phyloP scores from a whole-genome alignment of 2,797 vertebrate genomes.

The Eremophila alpestris region DNA sequence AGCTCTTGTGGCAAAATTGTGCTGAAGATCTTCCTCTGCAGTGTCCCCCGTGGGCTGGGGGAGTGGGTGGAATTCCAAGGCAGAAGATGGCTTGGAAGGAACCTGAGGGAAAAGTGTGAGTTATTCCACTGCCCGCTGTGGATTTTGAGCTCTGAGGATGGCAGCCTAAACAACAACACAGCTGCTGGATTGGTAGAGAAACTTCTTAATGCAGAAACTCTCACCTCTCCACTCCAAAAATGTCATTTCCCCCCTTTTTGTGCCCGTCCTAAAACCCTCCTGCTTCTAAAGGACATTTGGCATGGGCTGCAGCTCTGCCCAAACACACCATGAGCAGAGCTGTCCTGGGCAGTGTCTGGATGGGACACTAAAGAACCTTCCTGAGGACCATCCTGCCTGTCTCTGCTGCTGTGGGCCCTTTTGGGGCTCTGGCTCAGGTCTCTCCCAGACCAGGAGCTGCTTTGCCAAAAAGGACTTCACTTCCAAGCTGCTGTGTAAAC shows the following conservation, averaged over 20 bases:
- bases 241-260: neutral
- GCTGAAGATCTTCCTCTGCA: neutral
- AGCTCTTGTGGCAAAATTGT: neutral
- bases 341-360: neutral
- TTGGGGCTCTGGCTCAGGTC: neutral
- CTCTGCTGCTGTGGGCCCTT: neutral
- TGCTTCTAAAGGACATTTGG: neutral
- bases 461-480: neutral
- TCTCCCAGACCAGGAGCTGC: neutral
- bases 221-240: neutral
- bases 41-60: rapidly evolving
- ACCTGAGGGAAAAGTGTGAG: neutral
- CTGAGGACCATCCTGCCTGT: rapidly evolving
- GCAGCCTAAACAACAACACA: neutral
- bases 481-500: neutral
- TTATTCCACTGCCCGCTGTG: neutral
- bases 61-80: neutral
- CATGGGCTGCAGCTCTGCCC: neutral
- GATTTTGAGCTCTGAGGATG: neutral
- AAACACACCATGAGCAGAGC: rapidly evolving
- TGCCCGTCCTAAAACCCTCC: neutral
- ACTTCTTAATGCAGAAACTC: neutral
- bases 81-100: neutral
- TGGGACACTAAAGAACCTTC: neutral
- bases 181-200: neutral